Conservation (phyloP, 2,888 invertebrate species). For the Stenodema calcarata region DNA sequence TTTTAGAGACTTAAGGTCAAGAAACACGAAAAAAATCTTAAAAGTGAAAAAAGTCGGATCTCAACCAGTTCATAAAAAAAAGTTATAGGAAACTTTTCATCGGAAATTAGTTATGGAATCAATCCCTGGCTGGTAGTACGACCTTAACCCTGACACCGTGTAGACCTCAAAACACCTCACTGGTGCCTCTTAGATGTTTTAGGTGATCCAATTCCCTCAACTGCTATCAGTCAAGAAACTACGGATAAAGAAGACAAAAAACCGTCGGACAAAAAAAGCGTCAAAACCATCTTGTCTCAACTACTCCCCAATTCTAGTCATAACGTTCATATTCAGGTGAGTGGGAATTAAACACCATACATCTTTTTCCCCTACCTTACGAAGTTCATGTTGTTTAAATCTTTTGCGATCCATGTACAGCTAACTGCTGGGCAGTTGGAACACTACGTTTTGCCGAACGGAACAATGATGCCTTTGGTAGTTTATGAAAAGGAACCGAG, state of each 20-base stretch:
- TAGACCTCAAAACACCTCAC: too few species aligned
- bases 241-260: slow-evolving; percentile 24
- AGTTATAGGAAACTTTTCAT: too few species aligned
- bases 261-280: slow-evolving; percentile 67
- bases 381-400: too few species aligned
- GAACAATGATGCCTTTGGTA: slow-evolving; percentile 69
- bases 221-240: not conserved
- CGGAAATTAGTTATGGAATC: too few species aligned
- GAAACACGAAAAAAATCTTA: too few species aligned
- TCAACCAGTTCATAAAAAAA: too few species aligned
- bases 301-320: slow-evolving; percentile 68
- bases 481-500: slow-evolving; percentile 83
- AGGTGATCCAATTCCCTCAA: not conserved
- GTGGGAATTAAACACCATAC: not conserved
- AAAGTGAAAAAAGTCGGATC: too few species aligned
- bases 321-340: slow-evolving; percentile 62
- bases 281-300: slow-evolving; percentile 73
- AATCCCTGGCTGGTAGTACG: too few species aligned
- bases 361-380: too few species aligned
- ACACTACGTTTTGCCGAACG: slow-evolving; percentile 72
- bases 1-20: too few species aligned
- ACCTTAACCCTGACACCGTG: too few species aligned
- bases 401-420: slow-evolving; percentile 60
- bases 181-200: not conserved
- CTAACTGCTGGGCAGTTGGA: slow-evolving; percentile 72